These are phyloP conservation scores for Ormyrus pomaceus DNA, from an alignment of 2,888 invertebrate species.

Conservation along the genomic window DNA sequence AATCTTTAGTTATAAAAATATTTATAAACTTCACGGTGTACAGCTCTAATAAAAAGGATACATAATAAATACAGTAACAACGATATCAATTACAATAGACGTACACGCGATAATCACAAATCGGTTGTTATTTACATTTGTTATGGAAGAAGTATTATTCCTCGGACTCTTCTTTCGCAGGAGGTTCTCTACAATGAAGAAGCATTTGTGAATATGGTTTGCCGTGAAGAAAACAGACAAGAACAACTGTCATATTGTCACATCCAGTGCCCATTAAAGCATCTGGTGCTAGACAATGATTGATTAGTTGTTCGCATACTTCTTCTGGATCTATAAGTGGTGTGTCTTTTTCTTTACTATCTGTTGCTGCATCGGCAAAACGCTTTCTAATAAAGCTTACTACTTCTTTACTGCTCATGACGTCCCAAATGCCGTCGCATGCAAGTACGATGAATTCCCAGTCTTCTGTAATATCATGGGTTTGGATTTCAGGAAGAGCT, in stretches of 20 bases:
- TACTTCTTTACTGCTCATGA: conserved; percentile 96
- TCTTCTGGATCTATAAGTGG: conserved; percentile 93
- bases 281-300: conserved; percentile 96
- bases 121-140: conserved; percentile 51
- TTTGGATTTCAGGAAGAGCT: conserved; percentile 96
- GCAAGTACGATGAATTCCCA: conserved; percentile 98
- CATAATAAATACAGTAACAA: conserved; percentile 60
- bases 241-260: conserved; percentile 98
- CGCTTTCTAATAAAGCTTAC: conserved; percentile 91
- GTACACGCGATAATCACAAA: conserved; percentile 53
- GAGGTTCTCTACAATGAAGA: conserved; percentile 42
- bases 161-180: conserved; percentile 35
- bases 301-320: conserved; percentile 97
- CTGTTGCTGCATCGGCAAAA: conserved; percentile 75
- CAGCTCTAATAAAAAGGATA: conserved; percentile 60
- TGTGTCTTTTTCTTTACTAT: conserved; percentile 69
- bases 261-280: conserved; percentile 98
- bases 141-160: conserved; percentile 48
- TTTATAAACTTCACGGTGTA: conserved; percentile 64
- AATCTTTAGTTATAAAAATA: conserved; percentile 64
- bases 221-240: conserved; percentile 86
- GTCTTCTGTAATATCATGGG: conserved; percentile 87
- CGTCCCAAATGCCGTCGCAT: conserved; percentile 99
- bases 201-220: conserved; percentile 75
- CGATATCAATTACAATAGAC: conserved; percentile 57